These are phyloP conservation scores for Brachionus paranguensis DNA, from an alignment of 1,140 invertebrate species.

Conservation along the genomic window DNA sequence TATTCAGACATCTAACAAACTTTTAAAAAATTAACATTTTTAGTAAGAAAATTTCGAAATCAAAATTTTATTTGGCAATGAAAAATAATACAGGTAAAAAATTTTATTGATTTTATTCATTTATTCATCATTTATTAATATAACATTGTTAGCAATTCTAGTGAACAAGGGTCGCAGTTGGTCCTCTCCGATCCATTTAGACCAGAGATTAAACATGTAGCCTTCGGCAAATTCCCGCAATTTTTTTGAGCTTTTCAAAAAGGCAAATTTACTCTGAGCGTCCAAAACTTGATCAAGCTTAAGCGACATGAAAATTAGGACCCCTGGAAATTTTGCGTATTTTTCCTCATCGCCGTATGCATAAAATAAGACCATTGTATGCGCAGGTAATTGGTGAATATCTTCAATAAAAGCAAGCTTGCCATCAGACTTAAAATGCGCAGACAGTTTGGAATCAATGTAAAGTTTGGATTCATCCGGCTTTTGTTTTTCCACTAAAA, in stretches of 20 bases:
- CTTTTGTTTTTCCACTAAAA: background rate
- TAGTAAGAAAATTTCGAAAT: background rate
- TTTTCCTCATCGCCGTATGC: constrained; percentile 26
- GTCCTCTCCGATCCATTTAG: background rate
- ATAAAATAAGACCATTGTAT: constrained; percentile 31
- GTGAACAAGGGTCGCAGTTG: constrained; percentile 30
- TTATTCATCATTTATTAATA: constrained; percentile 15
- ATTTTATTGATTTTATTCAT: background rate
- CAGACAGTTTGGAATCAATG: background rate
- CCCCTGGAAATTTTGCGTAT: constrained; percentile 7
- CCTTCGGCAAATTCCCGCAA: background rate
- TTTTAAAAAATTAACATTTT: background rate
- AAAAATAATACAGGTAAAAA: background rate
- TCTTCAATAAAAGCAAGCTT: constrained; percentile 9
- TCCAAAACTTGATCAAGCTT: background rate
- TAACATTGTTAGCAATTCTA: constrained; percentile 24
- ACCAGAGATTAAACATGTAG: constrained; percentile 36
- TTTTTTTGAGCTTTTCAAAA: background rate
- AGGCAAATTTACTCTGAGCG: background rate
- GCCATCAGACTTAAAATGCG: background rate
- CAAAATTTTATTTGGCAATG: background rate
- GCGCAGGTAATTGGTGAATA: background rate
- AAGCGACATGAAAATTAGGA: constrained; percentile 27
- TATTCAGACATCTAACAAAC: background rate
- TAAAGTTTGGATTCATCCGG: background rate